These are phyloP conservation scores for Microplitis deprimator DNA, from an alignment of 2,888 invertebrate species.

Conservation along the genomic window DNA sequence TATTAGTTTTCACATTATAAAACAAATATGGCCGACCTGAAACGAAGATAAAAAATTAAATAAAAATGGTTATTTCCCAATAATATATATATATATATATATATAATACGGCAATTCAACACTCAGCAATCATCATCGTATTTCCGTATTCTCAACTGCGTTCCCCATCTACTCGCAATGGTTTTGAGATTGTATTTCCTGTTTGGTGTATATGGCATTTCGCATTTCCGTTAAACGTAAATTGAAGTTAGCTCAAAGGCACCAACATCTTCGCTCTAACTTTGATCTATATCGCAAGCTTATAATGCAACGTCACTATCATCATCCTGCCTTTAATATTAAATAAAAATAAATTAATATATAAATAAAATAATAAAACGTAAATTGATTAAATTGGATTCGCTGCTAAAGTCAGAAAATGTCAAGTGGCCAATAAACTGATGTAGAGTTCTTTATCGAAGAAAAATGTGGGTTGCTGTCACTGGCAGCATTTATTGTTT, in stretches of 20 bases:
- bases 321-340: background rate
- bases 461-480: conserved; percentile 56
- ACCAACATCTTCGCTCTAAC: background rate
- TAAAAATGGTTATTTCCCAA: background rate
- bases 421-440: conserved; percentile 8
- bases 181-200: conserved; percentile 9
- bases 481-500: conserved; percentile 59
- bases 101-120: background rate
- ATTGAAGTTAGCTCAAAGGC: background rate
- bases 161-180: background rate
- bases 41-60: background rate
- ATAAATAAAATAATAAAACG: conserved; percentile 7
- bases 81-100: too few species aligned
- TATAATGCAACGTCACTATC: background rate
- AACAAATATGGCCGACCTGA: background rate
- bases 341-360: background rate
- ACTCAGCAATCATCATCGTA: background rate
- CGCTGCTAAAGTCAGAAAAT: conserved; percentile 9
- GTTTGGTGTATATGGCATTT: conserved; percentile 8
- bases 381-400: background rate
- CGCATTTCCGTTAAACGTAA: conserved; percentile 7
- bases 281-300: background rate
- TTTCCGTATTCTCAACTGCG: background rate
- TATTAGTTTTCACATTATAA: too few species aligned
- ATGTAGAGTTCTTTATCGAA: conserved; percentile 47